Percentiles rank a stretch among this genome's conserved stretches.
Evolutionary conservation across 2,113 vertebrate genomes (phyloP).

Genomic region (Calcarius ornatus): DNA sequence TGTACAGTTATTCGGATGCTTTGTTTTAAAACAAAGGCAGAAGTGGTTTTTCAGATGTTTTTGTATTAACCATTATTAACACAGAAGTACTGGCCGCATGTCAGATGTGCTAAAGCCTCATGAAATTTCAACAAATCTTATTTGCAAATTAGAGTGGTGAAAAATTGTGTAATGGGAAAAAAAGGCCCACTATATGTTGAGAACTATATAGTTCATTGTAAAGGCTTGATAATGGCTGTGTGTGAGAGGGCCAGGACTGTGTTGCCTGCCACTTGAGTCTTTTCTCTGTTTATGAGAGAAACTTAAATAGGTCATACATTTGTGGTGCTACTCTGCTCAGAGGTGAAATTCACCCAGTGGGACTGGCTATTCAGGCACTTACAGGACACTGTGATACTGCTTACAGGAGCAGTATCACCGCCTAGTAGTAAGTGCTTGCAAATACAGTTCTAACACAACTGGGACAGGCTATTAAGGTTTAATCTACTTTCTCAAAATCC

Average conservation of each 20-base stretch:
- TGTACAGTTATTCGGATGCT: neutral
- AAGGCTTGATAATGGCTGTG: neutral
- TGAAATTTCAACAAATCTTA: neutral
- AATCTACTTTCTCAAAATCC: neutral
- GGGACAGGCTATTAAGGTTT: neutral
- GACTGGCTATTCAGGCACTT: neutral
- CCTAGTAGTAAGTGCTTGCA: neutral
- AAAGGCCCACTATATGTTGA: neutral
- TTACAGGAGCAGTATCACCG: neutral
- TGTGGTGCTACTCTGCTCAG: neutral
- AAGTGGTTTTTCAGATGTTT: neutral
- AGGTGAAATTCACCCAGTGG: neutral
- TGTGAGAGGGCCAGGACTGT: neutral
- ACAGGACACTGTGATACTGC: neutral
- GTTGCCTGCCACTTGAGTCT: neutral
- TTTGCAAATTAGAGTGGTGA: neutral
- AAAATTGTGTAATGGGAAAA: neutral
- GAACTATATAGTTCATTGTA: neutral
- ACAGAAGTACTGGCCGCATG: neutral
- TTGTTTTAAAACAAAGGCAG: constrained; percentile 42
- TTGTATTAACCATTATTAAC: constrained; percentile 18
- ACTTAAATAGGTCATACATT: neutral
- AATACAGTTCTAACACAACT: neutral
- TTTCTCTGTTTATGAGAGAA: neutral
- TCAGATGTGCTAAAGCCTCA: neutral